Conservation (phyloP, 2,113 vertebrate species). For the Glaucidium brasilianum region DNA sequence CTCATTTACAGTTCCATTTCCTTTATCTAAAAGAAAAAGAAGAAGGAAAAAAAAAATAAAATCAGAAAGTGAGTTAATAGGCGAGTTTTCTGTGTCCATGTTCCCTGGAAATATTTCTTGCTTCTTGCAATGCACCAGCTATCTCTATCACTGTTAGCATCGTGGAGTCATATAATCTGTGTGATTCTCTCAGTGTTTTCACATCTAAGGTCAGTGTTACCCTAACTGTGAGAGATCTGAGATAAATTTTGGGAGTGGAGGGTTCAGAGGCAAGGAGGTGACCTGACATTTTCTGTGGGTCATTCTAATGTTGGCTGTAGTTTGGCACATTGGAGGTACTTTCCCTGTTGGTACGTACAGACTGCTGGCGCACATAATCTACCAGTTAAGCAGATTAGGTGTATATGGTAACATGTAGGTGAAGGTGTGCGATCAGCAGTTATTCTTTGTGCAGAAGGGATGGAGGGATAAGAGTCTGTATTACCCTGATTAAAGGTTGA, state of each 20-base stretch:
- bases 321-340: neutral
- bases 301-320: neutral
- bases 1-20: neutral
- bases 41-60: accelerated
- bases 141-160: neutral
- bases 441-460: neutral
- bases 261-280: neutral
- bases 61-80: neutral
- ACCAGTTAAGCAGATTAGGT: neutral
- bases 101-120: neutral
- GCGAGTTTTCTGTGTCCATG: neutral
- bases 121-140: neutral
- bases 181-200: neutral
- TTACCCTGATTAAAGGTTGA: neutral
- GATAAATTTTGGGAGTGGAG: neutral
- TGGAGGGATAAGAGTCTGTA: neutral
- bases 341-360: neutral
- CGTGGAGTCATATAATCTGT: neutral
- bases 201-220: neutral
- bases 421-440: neutral
- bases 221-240: neutral
- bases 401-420: accelerated
- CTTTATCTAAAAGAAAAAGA: neutral
- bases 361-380: neutral
- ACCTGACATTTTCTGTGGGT: neutral